Evolutionary conservation across 2,113 vertebrate species (phyloP).

Genomic region (Microcebus lehilahytsara): DNA sequence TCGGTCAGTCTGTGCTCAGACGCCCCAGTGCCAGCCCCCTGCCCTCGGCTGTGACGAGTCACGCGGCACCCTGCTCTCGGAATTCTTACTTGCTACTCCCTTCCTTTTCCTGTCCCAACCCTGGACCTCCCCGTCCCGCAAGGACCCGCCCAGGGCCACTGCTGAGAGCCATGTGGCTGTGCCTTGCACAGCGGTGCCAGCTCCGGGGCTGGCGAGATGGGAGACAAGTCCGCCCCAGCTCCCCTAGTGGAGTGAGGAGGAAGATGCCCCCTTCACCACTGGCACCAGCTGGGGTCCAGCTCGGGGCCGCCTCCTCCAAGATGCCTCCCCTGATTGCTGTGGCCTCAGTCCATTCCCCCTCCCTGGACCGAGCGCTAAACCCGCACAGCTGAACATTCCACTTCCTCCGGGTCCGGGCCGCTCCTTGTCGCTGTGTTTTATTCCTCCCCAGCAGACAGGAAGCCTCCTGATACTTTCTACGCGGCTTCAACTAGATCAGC

Average conservation of each 20-base stretch:
- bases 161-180: fast-evolving
- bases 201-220: too few relatives aligned
- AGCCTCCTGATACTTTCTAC: too few relatives aligned
- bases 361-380: too few relatives aligned
- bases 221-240: too few relatives aligned
- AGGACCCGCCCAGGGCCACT: background rate
- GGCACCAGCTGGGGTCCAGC: background rate
- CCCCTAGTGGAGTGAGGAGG: background rate
- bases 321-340: background rate
- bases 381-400: fast-evolving
- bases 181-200: fast-evolving
- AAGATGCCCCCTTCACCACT: too few relatives aligned
- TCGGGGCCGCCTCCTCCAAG: background rate
- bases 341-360: background rate
- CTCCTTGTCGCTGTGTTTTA: background rate
- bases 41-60: background rate
- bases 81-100: too few relatives aligned
- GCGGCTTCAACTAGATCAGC: background rate
- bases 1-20: fast-evolving
- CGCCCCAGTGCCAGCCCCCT: fast-evolving
- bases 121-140: background rate
- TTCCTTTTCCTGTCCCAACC: background rate
- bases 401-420: fast-evolving
- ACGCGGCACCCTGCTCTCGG: background rate
- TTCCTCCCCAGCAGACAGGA: background rate